Evolutionary conservation across 2,113 vertebrate species (phyloP), one percentile per base, ranked within the genome.

Genomic region (Mixornis gularis): DNA sequence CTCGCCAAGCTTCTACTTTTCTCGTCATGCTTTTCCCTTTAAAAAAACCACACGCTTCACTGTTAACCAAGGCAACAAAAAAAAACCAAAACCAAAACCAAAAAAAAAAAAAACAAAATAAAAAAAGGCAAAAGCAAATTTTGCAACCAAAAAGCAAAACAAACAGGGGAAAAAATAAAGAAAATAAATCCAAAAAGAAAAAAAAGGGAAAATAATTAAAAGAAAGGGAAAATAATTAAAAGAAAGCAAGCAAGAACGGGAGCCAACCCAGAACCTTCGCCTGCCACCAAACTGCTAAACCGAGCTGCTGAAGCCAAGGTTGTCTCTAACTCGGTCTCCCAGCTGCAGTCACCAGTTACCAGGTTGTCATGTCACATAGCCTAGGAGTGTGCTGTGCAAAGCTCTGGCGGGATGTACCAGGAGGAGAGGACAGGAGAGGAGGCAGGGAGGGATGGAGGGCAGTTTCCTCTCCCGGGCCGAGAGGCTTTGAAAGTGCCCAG

Each of bases 21-120:
- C 84, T 99, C 98, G 93, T 99, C 98, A 97, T 98, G 98, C 97
- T 98, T 98, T 97, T 98, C 98, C 97, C 98, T 98, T 97, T 94
- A 98, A 98, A 95, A 98, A 97, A 98, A 98, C 97, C 97, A 98
- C 96, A 98, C 95, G 97, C 98, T 97, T 84, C 95, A 97, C 97
- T 95, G 97, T 97, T 97, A 98, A 97, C 96, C 96, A 94, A 95
- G 84, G 82, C 91, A 96, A 95, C 63, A 41, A 71, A 36, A 91
- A 82, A 55, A 16, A 30, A n/a, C 2, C 8, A 53, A 81, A 26
- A 10, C 12, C 10, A 41, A 36, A 24, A 30, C 3, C 17, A 17
- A 49, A 34, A 44, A 7, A 58, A 32, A n/a, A 41, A 36, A 55
- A 27, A 52, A 4, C 17, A 24, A 8, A 74, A 77, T 22, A 71